Percentiles rank a stretch among this genome's conserved stretches.
phyloP scores from a whole-genome alignment of 2,888 invertebrate genomes.

The Eumerus sabulonum region DNA sequence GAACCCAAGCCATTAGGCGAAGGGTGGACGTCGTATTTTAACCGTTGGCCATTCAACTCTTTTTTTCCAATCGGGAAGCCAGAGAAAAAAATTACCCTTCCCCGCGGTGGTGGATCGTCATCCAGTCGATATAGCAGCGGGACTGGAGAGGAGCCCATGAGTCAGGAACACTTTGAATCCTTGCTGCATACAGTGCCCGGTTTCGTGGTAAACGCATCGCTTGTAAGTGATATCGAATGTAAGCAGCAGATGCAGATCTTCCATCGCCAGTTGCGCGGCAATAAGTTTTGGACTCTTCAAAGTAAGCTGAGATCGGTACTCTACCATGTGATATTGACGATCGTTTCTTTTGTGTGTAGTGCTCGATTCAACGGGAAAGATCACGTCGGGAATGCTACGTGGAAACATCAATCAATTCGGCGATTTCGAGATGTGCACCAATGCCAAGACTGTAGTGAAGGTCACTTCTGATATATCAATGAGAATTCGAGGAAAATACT shows the following conservation, averaged over 20 bases:
- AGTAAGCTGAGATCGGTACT: slow-evolving; percentile 80
- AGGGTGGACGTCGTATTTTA: slow-evolving; percentile 74
- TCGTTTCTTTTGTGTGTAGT: slow-evolving; percentile 78
- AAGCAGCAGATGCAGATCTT: slow-evolving; percentile 85
- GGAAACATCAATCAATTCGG: slow-evolving; percentile 86
- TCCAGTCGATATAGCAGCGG: not conserved
- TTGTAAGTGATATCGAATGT: slow-evolving; percentile 83
- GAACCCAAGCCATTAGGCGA: slow-evolving; percentile 50
- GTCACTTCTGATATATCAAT: slow-evolving; percentile 82
- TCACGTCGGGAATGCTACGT: slow-evolving; percentile 84
- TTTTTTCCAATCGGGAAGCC: slow-evolving; percentile 73
- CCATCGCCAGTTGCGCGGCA: slow-evolving; percentile 83
- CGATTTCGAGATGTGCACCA: slow-evolving; percentile 85
- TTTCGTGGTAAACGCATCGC: slow-evolving; percentile 85
- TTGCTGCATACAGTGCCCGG: slow-evolving; percentile 84
- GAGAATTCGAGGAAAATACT: slow-evolving; percentile 85
- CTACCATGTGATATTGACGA: not conserved
- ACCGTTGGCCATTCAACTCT: slow-evolving; percentile 77
- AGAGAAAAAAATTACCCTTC: slow-evolving; percentile 69
- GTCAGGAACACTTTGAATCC: slow-evolving; percentile 80
- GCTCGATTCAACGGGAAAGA: slow-evolving; percentile 86
- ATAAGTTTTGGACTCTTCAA: slow-evolving; percentile 86
- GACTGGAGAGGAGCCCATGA: slow-evolving; percentile 70
- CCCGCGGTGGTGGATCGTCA: slow-evolving; percentile 41
- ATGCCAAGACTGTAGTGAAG: slow-evolving; percentile 81